These are phyloP conservation scores for Trachymyrmex septentrionalis DNA, from an alignment of 1,140 invertebrate genomes.

Conservation along the genomic window DNA sequence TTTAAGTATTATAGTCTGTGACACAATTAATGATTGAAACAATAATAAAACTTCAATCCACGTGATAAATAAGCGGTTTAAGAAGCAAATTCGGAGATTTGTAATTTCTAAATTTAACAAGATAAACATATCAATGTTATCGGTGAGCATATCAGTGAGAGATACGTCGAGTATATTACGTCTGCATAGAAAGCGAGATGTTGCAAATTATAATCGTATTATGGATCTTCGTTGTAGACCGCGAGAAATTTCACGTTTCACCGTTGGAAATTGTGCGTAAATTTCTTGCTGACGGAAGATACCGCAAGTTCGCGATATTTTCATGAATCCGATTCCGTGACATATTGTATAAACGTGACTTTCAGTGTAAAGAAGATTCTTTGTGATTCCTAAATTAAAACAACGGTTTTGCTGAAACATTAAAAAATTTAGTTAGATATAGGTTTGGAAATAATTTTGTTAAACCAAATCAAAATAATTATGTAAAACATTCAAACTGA, in stretches of 20 bases:
- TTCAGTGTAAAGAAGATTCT: neutral
- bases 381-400: neutral
- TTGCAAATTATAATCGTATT: conserved; percentile 30
- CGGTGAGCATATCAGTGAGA: neutral
- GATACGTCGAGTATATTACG: conserved; percentile 14
- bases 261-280: neutral
- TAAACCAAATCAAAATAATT: no score
- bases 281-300: neutral
- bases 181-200: conserved; percentile 29
- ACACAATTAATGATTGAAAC: neutral
- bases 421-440: no score
- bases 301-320: neutral
- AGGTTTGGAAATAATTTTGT: no score
- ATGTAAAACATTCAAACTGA: no score
- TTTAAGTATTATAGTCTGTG: no score
- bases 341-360: neutral
- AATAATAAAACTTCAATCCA: neutral
- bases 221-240: neutral
- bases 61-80: neutral
- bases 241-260: neutral
- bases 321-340: neutral
- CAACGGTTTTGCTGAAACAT: no score
- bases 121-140: neutral
- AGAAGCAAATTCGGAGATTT: neutral
- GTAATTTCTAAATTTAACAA: neutral